Evolutionary conservation across 2,113 vertebrate genomes (phyloP).

Genomic region (Porphyrio hochstetteri): DNA sequence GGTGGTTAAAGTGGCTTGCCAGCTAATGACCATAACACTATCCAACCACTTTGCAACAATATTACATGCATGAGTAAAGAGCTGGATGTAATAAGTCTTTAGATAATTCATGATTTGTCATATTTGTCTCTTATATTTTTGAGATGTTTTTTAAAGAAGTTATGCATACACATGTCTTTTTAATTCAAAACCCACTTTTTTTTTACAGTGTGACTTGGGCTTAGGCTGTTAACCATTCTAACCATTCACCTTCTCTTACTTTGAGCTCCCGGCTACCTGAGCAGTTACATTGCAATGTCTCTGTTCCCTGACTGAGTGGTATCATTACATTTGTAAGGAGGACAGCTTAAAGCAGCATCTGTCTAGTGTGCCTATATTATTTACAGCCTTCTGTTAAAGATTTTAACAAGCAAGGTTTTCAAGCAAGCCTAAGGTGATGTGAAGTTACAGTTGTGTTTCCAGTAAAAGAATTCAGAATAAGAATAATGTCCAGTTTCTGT

Average conservation of each 20-base stretch:
- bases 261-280: neutral
- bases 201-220: neutral
- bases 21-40: neutral
- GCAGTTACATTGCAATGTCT: neutral
- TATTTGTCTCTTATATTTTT: neutral
- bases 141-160: neutral
- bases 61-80: neutral
- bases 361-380: neutral
- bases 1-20: neutral
- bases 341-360: neutral
- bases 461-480: neutral
- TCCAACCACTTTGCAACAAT: neutral
- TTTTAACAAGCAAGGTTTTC: neutral
- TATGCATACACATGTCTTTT: neutral
- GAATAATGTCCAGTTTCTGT: neutral
- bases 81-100: neutral
- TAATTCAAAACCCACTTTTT: neutral
- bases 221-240: neutral
- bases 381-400: neutral
- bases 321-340: neutral
- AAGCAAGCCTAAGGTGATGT: neutral
- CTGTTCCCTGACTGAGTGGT: neutral
- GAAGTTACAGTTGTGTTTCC: neutral
- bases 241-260: neutral
- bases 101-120: neutral